Evolutionary conservation across 2,888 invertebrate genomes (phyloP).

Genomic region (Drosophila heteroneura): DNA sequence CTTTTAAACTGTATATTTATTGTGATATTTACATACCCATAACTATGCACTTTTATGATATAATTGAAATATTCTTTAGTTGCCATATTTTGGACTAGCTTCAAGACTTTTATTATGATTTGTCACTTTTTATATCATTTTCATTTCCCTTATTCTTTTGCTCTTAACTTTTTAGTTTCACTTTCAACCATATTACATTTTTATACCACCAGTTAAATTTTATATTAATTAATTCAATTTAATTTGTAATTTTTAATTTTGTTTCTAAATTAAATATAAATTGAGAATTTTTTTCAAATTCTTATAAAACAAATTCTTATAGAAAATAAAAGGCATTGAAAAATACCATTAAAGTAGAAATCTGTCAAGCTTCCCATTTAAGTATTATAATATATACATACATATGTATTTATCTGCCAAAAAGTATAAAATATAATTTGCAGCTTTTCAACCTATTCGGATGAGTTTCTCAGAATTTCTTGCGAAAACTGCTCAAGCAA

Average conservation of each 20-base stretch:
- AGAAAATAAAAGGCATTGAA: neutral
- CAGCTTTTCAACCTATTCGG: neutral
- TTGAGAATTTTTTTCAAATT: neutral
- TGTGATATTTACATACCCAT: neutral
- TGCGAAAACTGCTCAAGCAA: conserved; percentile 28
- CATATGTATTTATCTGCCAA: neutral
- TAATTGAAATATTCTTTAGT: neutral
- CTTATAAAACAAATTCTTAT: neutral
- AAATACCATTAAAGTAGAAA: neutral
- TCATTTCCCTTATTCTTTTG: neutral
- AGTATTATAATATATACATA: neutral
- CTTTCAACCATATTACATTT: neutral
- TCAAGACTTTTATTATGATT: neutral
- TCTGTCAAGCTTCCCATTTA: neutral
- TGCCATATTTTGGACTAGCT: neutral
- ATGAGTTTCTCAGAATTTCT: conserved; percentile 16
- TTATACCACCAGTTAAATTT: neutral
- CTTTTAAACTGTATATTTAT: neutral
- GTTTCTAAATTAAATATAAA: neutral
- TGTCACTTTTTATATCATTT: neutral
- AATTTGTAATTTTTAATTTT: neutral
- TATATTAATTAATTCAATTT: neutral
- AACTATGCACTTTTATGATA: neutral
- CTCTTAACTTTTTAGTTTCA: neutral
- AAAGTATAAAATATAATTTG: neutral